These are phyloP conservation scores for Mya arenaria DNA, from an alignment of 1,140 invertebrate species.

Conservation along the genomic window DNA sequence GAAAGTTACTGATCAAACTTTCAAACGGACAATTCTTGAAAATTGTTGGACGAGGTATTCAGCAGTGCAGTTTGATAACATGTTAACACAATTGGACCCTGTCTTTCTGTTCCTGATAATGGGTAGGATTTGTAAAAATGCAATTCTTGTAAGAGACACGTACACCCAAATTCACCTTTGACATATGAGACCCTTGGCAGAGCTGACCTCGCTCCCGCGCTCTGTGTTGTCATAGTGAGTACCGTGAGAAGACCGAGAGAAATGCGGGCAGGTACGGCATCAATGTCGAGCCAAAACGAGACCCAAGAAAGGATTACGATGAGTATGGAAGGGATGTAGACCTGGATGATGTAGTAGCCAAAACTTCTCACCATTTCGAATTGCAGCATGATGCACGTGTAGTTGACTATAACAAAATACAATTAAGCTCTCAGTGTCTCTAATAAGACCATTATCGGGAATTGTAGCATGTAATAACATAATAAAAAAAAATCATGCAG, in stretches of 20 bases:
- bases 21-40: too few relatives aligned
- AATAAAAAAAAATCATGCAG: too few relatives aligned
- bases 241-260: slow-evolving; percentile 83
- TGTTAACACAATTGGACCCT: too few relatives aligned
- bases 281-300: slow-evolving; percentile 92
- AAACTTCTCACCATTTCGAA: slow-evolving; percentile 82
- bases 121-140: too few relatives aligned
- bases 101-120: too few relatives aligned
- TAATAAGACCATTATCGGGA: not conserved
- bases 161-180: slow-evolving; percentile 83
- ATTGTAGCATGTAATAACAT: not conserved
- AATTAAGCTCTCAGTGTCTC: too few relatives aligned
- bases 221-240: slow-evolving; percentile 80
- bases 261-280: slow-evolving; percentile 84
- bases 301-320: slow-evolving; percentile 98
- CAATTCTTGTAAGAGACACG: too few relatives aligned
- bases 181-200: slow-evolving; percentile 82
- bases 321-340: slow-evolving; percentile 96
- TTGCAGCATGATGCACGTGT: slow-evolving; percentile 65
- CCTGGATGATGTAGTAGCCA: slow-evolving; percentile 95
- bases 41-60: too few relatives aligned
- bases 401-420: slow-evolving; percentile 74
- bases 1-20: too few relatives aligned
- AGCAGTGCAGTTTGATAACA: too few relatives aligned
- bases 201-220: slow-evolving; percentile 66